Evolutionary conservation across 1,140 invertebrate genomes (phyloP), one percentile per base, ranked within the genome.

Genomic region (Chrysopa pallens): DNA sequence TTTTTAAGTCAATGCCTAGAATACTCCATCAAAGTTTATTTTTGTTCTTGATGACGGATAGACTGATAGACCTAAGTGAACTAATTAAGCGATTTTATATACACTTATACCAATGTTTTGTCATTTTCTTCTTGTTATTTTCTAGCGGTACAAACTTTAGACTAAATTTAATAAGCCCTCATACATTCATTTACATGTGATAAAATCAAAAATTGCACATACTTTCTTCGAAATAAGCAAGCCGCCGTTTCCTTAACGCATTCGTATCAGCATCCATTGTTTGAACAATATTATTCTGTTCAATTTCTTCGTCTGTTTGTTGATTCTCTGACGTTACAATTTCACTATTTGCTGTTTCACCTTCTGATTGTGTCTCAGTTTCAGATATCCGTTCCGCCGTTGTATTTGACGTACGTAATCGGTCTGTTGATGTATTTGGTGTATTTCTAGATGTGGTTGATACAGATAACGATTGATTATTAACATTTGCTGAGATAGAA

Each of bases 271-370:
- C 61, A 46, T 72, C 69, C 70, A 72, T 71, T 2, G 64, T 63
- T 51, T 64, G 64, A 15, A 73, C 66, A 44, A 73, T 72, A 45
- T 59, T 65, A 42, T 61, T 61, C 61, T 59, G 56, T 47, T 65
- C 64, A 4, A 48, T 39, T 8, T 63, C 60, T 14, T 58, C 55
- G 8, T 45, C 35, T 27, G 36, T 12, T 35, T 27, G 17, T 8
- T 36, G 23, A 29, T 27, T 23, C 27, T n/a, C 27, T 44, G 31
- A n/a, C 15, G 12, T 38, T 42, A 36, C 41, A 9, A 36, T 29
- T 13, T 31, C 38, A 28, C 40, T 46, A 6, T 45, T 45, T 13
- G 38, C 40, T 4, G 43, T 42, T 29, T 45, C 50, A 7, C 33
- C 39, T 17, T 43, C 33, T 35, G 44, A 45, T 27, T 35, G 44